These are phyloP conservation scores for Patella depressa DNA, from an alignment of 2,888 invertebrate genomes.

Conservation along the genomic window DNA sequence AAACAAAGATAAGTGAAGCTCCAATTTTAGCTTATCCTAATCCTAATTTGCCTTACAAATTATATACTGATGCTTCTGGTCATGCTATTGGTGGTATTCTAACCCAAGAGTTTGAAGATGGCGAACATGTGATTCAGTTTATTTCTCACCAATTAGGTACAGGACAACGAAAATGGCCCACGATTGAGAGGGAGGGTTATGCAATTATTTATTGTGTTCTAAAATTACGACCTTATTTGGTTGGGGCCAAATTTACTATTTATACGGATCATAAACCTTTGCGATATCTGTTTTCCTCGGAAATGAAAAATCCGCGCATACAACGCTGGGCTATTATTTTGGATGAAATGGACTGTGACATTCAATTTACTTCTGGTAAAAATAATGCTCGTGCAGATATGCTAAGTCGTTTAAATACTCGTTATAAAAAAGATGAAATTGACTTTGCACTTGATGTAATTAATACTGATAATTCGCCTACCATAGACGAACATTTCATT, in stretches of 20 bases:
- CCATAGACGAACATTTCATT: neutral
- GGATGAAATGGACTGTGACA: too few relatives aligned
- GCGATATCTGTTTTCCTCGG: slow-evolving; percentile 15
- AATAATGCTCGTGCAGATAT: too few relatives aligned
- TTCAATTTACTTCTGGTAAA: too few relatives aligned
- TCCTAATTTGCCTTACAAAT: too few relatives aligned
- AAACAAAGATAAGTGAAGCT: too few relatives aligned
- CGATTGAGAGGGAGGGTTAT: slow-evolving; percentile 18
- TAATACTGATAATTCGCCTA: neutral
- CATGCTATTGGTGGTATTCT: slow-evolving; percentile 16
- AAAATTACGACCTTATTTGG: slow-evolving; percentile 14
- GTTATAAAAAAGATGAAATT: neutral
- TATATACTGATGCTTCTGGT: too few relatives aligned
- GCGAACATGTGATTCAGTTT: slow-evolving; percentile 13
- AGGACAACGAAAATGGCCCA: slow-evolving; percentile 18
- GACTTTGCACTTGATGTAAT: neutral
- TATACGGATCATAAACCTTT: slow-evolving; percentile 23
- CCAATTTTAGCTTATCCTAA: too few relatives aligned
- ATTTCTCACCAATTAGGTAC: slow-evolving; percentile 16
- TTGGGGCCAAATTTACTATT: slow-evolving; percentile 13
- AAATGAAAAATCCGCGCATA: slow-evolving; percentile 18
- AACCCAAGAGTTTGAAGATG: neutral
- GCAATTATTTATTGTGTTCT: slow-evolving; percentile 11
- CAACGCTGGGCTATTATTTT: too few relatives aligned
- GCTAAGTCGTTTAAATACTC: too few relatives aligned